Percentiles rank a stretch among this genome's conserved stretches.
Conservation (phyloP, 2,113 vertebrate species). For the Pavo muticus region DNA sequence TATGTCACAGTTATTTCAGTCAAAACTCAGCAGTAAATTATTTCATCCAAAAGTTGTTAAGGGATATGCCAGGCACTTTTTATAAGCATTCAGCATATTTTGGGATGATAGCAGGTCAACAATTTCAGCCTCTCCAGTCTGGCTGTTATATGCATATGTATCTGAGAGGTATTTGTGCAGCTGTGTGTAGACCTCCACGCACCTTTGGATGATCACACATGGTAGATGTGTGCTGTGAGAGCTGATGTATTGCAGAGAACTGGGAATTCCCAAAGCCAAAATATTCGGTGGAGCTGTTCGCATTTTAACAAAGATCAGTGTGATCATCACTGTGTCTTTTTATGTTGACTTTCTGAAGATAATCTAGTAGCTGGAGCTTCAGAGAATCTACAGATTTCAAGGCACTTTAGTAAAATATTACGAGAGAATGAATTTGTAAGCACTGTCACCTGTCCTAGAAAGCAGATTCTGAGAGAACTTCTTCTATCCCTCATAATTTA, state of each 20-base stretch:
- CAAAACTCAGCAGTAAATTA: slow-evolving; percentile 64
- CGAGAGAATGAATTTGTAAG: slow-evolving; percentile 44
- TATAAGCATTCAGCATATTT: fast-evolving
- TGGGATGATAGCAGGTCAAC: neutral
- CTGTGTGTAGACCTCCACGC: fast-evolving
- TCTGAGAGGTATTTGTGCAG: fast-evolving
- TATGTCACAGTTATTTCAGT: slow-evolving; percentile 72
- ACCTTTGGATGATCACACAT: neutral
- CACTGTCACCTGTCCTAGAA: slow-evolving; percentile 48
- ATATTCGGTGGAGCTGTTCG: fast-evolving
- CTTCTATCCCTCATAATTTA: slow-evolving; percentile 43
- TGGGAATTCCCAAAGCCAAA: neutral
- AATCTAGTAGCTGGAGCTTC: neutral
- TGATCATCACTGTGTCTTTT: neutral
- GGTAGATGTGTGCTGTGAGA: neutral
- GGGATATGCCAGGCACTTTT: neutral
- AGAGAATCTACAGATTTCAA: neutral
- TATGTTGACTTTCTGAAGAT: neutral
- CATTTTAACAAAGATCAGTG: neutral
- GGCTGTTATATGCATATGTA: fast-evolving
- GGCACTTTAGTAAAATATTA: neutral
- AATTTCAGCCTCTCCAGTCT: fast-evolving
- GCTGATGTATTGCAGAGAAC: fast-evolving
- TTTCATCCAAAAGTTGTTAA: slow-evolving; percentile 27
- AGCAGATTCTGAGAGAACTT: slow-evolving; percentile 32